Base-by-base conservation (phyloP, 2,113 vertebrate genomes). In the Monopterus albus region DNA sequence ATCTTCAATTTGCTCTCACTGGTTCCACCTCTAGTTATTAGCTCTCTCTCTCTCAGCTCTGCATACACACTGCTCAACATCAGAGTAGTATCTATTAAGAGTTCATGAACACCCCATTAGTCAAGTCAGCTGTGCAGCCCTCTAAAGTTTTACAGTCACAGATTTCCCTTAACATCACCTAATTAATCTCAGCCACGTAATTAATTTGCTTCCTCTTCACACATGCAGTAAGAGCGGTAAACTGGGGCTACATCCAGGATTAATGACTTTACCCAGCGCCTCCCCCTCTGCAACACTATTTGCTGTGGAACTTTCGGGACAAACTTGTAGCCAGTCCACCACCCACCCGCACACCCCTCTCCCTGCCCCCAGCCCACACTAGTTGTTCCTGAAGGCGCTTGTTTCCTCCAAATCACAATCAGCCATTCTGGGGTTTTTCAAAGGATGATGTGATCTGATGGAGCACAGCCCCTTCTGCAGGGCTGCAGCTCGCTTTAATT, bases 171-270 rank as follows among this genome's bases (percentile, higher is more conserved):
- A 88, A 86, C 81, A 68, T 87, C 84, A 73, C 60, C 74, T 79
- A 92, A 88, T 90, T 88, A 90, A 89, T 90, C 88, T 81, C 52
- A 68, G 66, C 39, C 81, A 79, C 81, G 81, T 79, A 86, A 87
- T 90, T 77, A 91, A 88, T 89, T 84, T 78, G 82, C 71, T 73
- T 74, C 36, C 72, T 57, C 39, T 26, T 45, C 82, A 61, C 80
- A 65, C 81, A 84, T 69, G 70, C 75, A 63, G 79, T 73, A 83
- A 50, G 72, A 82, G 64, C 20, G 40, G 55, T 59, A 83, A 79
- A 79, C 55, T 21, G 9, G 29, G 50, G 4, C 69, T 72, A 33
- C 53, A 43, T 53, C 53, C 60, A 72, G 66, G 77, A 90, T 86
- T 81, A 88, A 88, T 88, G 63, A 58, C 59, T 40, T 46, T 29